Evolutionary conservation across 2,888 invertebrate species (phyloP).

Genomic region (Synanthedon myopaeformis): DNA sequence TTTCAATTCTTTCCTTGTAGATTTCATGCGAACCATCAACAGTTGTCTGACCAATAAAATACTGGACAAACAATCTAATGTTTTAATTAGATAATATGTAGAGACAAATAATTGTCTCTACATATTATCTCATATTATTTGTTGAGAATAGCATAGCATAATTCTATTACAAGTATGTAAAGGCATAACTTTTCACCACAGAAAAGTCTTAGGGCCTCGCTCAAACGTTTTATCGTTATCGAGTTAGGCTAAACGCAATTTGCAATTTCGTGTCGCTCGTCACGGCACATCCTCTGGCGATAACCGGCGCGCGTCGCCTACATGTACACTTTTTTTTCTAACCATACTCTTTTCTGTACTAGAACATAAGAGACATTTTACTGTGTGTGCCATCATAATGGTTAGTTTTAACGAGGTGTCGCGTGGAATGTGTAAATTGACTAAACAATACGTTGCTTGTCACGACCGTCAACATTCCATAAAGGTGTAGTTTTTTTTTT

Average conservation of each 20-base stretch:
- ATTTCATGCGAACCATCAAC: no score
- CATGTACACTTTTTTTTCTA: neutral
- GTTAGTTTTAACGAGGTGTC: neutral
- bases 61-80: no score
- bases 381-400: neutral
- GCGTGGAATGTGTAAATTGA: neutral
- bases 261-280: conserved; percentile 36
- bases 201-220: conserved; percentile 6
- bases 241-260: conserved; percentile 47
- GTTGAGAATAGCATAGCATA: no score
- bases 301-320: conserved; percentile 24
- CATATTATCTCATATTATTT: no score
- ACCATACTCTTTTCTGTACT: neutral
- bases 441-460: no score
- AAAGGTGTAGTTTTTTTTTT: no score
- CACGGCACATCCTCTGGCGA: conserved; percentile 44
- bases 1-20: no score
- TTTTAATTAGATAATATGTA: no score
- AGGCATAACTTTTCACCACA: neutral
- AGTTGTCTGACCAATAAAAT: no score
- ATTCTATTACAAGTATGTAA: no score
- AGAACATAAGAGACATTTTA: neutral
- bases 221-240: conserved; percentile 32
- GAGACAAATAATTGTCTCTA: no score
- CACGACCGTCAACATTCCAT: no score